Conservation (phyloP, 2,113 vertebrate genomes). For the Psittacara wagleri region DNA sequence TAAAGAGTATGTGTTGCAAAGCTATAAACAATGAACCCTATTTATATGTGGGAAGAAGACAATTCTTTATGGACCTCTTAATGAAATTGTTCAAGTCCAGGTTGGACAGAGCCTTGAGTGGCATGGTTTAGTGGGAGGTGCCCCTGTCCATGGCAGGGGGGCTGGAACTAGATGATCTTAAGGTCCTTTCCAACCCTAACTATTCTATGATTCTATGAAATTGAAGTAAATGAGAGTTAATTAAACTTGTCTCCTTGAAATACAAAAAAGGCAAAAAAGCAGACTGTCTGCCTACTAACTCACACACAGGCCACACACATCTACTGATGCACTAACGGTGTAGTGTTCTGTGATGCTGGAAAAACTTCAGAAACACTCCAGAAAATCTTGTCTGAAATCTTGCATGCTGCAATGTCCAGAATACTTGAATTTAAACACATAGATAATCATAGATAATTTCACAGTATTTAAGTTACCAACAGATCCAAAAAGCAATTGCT, state of each 20-base stretch:
- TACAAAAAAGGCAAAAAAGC: neutral
- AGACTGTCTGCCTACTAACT: neutral
- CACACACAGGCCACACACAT: neutral
- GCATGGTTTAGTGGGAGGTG: too few species aligned
- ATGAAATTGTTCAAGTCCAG: neutral
- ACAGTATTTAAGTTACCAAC: neutral
- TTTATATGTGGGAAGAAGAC: neutral
- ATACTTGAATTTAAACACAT: neutral
- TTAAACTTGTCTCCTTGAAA: neutral
- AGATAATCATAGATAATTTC: neutral
- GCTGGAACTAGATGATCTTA: too few species aligned
- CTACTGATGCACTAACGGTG: neutral
- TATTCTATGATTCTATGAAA: neutral
- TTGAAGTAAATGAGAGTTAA: neutral
- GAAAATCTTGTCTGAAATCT: neutral
- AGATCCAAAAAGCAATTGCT: neutral
- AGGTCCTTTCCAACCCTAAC: too few species aligned
- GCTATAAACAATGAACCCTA: neutral
- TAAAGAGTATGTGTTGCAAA: neutral
- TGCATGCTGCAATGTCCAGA: neutral
- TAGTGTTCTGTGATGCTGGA: neutral
- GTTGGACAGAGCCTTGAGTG: too few species aligned
- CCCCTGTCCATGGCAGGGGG: too few species aligned
- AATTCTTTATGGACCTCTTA: neutral
- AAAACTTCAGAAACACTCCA: neutral